Conservation (phyloP, 2,888 invertebrate species). For the Embidobia sp. region DNA sequence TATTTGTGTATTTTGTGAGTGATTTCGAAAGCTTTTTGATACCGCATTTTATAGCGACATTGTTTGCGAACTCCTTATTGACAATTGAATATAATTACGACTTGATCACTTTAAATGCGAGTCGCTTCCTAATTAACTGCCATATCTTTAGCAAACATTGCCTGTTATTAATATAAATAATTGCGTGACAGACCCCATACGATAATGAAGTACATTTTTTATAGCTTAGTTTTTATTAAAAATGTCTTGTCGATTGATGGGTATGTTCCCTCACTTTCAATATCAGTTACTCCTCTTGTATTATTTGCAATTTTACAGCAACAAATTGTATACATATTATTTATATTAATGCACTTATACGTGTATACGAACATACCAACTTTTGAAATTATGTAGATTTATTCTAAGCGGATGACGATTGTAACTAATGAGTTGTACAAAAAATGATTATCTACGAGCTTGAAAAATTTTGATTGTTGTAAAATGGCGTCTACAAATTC, state of each 20-base stretch:
- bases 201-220: neutral
- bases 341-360: no score
- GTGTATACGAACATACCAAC: no score
- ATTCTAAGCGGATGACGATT: constrained; percentile 11
- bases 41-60: constrained; percentile 6
- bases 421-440: constrained; percentile 45
- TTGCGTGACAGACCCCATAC: neutral
- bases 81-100: constrained; percentile 21
- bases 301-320: no score
- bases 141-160: constrained; percentile 47
- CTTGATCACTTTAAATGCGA: constrained; percentile 36
- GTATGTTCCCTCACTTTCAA: no score
- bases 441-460: constrained; percentile 37
- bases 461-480: constrained; percentile 46
- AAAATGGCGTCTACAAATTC: constrained; percentile 38
- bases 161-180: constrained; percentile 30
- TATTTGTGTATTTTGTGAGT: neutral
- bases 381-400: constrained; percentile 17
- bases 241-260: no score
- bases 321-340: no score
- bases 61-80: constrained; percentile 1
- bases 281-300: no score
- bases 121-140: constrained; percentile 61
- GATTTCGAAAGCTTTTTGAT: constrained; percentile 26
- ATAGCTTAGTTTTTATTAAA: no score